Conservation (phyloP, 2,888 invertebrate species). For the Synergus itoensis region DNA sequence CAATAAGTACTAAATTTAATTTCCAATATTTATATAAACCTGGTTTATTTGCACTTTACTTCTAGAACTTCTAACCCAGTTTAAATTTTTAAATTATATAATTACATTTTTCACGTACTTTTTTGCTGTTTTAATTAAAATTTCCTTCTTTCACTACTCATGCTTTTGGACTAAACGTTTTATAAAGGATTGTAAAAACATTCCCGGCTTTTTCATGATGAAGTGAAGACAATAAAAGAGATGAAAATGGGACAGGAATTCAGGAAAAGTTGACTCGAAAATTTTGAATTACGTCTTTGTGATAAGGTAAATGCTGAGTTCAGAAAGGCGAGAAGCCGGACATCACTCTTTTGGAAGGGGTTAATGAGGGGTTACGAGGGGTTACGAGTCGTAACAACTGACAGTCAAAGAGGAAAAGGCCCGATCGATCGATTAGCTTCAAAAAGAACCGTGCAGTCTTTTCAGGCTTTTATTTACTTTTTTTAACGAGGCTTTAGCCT, state of each 20-base stretch:
- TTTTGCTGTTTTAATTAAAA: no score
- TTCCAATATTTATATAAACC: no score
- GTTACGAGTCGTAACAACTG: conserved; percentile 27
- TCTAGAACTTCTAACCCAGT: no score
- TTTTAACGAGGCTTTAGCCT: no score
- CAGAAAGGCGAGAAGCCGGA: conserved; percentile 38
- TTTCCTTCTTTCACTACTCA: no score
- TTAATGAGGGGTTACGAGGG: conserved; percentile 39
- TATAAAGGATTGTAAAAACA: neutral
- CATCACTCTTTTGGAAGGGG: conserved; percentile 15
- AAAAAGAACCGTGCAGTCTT: neutral
- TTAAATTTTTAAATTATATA: no score
- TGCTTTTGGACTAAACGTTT: no score
- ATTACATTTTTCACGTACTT: no score
- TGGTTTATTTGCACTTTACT: no score
- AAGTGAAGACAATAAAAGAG: neutral
- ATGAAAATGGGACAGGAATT: neutral
- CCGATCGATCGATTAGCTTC: conserved; percentile 26
- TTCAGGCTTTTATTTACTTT: neutral
- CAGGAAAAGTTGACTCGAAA: neutral
- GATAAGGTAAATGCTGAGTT: conserved; percentile 3
- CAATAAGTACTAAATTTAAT: no score
- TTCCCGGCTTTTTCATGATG: neutral
- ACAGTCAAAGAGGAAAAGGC: conserved; percentile 34
- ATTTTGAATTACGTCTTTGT: conserved; percentile 7